These are phyloP conservation scores for Hypomesus transpacificus DNA, from an alignment of 2,113 vertebrate genomes.

Conservation along the genomic window DNA sequence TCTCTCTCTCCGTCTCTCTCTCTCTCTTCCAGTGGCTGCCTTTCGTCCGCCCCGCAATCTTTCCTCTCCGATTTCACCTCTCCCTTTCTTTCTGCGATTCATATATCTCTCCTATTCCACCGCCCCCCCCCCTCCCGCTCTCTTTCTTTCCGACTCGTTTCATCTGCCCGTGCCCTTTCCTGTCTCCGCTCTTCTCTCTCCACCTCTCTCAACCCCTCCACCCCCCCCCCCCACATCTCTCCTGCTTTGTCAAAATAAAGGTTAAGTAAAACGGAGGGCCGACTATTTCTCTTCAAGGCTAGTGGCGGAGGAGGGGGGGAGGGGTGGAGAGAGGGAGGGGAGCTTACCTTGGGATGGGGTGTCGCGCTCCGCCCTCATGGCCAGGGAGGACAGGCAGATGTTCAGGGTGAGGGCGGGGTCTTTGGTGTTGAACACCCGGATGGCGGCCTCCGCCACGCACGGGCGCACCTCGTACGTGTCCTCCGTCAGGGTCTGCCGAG, in stretches of 20 bases:
- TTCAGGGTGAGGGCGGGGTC: conserved; percentile 83
- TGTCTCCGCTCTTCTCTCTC: not conserved
- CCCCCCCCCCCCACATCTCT: not conserved
- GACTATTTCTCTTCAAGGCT: not conserved
- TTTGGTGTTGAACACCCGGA: conserved; percentile 82
- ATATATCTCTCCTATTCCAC: not conserved
- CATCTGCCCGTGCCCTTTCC: not conserved
- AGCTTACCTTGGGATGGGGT: conserved; percentile 82
- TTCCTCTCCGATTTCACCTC: not conserved
- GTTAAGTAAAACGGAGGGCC: not conserved
- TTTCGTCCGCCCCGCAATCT: not conserved
- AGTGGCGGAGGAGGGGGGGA: not conserved
- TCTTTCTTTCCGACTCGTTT: not conserved
- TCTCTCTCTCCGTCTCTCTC: not conserved
- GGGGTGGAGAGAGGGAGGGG: not conserved
- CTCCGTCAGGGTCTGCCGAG: conserved; percentile 86
- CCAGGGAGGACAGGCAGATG: conserved; percentile 87
- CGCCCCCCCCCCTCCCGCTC: too few relatives aligned
- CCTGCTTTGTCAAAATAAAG: not conserved
- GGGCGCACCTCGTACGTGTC: conserved; percentile 85
- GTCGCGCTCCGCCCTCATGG: conserved; percentile 82
- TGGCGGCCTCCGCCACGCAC: conserved; percentile 80
- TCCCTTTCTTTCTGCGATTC: conserved; percentile 1
- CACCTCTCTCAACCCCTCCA: not conserved
- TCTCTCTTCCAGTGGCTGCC: not conserved